Evolutionary conservation across 1,140 invertebrate genomes (phyloP).

Genomic region (Drosophila dunni): DNA sequence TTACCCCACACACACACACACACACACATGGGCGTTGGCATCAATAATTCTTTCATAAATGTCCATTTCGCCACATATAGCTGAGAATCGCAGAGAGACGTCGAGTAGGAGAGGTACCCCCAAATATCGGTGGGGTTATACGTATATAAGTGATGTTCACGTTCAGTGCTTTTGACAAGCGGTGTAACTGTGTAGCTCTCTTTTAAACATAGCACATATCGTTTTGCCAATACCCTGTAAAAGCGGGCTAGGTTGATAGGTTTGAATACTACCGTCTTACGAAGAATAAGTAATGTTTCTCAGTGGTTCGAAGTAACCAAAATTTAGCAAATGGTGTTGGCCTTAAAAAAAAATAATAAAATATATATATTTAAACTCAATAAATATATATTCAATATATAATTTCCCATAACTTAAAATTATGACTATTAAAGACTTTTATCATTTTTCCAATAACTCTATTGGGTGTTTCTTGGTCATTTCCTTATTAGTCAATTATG

Average conservation of each 20-base stretch:
- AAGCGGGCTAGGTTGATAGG: background rate
- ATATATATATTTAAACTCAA: too few species aligned
- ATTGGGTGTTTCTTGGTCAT: too few species aligned
- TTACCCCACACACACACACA: constrained; percentile 21
- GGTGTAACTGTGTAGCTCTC: constrained; percentile 46
- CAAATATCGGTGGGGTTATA: constrained; percentile 24
- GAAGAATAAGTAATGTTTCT: too few species aligned
- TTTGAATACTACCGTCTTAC: too few species aligned
- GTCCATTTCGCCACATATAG: constrained; percentile 82
- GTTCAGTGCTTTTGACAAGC: constrained; percentile 77
- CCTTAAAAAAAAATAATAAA: too few species aligned
- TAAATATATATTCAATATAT: too few species aligned
- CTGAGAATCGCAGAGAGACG: constrained; percentile 59
- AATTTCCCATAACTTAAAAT: too few species aligned
- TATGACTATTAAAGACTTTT: too few species aligned
- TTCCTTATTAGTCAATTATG: background rate
- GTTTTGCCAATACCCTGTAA: constrained; percentile 16
- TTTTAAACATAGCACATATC: background rate
- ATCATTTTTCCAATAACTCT: too few species aligned
- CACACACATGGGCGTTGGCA: constrained; percentile 61
- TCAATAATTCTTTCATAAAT: constrained; percentile 84
- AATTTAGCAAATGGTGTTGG: too few species aligned
- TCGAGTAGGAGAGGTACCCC: background rate
- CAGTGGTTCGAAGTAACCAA: too few species aligned
- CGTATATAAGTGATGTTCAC: constrained; percentile 66